Conservation (phyloP, 2,888 invertebrate species). For the Himalopsyche japonica region DNA sequence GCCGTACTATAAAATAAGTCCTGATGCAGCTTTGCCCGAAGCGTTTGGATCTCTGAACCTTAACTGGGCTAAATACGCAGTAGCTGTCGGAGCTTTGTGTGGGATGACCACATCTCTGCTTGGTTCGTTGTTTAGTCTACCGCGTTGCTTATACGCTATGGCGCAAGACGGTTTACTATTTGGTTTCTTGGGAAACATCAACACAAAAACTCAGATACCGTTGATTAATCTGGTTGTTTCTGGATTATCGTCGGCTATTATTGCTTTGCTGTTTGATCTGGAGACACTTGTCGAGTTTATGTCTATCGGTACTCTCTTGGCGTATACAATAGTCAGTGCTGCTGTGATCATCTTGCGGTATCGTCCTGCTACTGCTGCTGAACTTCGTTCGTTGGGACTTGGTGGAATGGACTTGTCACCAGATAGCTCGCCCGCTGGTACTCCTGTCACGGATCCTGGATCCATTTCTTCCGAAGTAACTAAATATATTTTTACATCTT, state of each 20-base stretch:
- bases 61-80: conserved; percentile 82
- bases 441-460: conserved; percentile 63
- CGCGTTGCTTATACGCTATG: conserved; percentile 89
- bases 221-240: conserved; percentile 75
- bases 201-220: conserved; percentile 79
- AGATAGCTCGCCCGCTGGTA: conserved; percentile 65
- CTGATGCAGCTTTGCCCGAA: conserved; percentile 78
- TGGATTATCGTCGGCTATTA: conserved; percentile 73
- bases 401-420: conserved; percentile 60
- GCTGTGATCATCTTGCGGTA: conserved; percentile 87
- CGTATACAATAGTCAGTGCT: conserved; percentile 90
- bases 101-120: conserved; percentile 91
- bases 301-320: conserved; percentile 87
- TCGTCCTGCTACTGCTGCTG: conserved; percentile 61
- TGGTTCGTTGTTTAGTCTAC: conserved; percentile 83
- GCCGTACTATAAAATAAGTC: conserved; percentile 73
- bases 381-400: conserved; percentile 54
- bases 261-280: conserved; percentile 85
- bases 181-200: conserved; percentile 75
- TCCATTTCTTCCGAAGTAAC: conserved; percentile 62
- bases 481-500: background rate
- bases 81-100: conserved; percentile 83
- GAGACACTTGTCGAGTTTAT: conserved; percentile 91
- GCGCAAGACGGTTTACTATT: conserved; percentile 86
- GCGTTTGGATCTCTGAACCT: conserved; percentile 76